Base-by-base conservation (phyloP, 2,888 invertebrate genomes). In the Xanthia togata region DNA sequence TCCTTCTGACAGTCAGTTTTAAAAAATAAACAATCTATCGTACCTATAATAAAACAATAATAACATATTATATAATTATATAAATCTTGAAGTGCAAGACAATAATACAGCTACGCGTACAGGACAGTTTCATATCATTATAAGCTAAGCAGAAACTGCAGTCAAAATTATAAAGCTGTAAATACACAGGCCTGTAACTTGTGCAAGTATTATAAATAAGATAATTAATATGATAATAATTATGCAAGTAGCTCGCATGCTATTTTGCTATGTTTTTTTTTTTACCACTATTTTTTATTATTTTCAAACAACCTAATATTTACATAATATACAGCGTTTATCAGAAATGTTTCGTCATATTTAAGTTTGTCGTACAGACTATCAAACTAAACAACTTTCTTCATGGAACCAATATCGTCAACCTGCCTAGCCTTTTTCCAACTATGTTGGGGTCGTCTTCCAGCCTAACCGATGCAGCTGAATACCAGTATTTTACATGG, bases 31-130 rank as follows among this genome's bases (percentile, higher is more conserved):
- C 31, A 6, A 50, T 64, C 17, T 11, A 44, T 0, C 4, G 8
- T 50, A n/a, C 5, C 9, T n/a, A n/a, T n/a, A n/a, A 11, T n/a
- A 55, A 89, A 62, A 38, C 35, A 62, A 53, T 55, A 38, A 60
- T 35, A 31, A 17, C 65, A 47, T 55, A 63, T 31, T 57, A 35
- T n/a, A 41, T n/a, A n/a, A n/a, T n/a, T n/a, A n/a, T n/a, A n/a
- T n/a, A n/a, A n/a, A n/a, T 74, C 38, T 64, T 60, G 1, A 50
- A 53, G 35, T 81, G n/a, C 44, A 55, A 60, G 14, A 81, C 5
- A 53, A 47, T 79, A 57, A 17, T 65, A 65, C 50, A 62, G 60
- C 26, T 82, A 82, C 38, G 63, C 76, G 44, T 64, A 76, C 17
- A 47, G 1, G 2, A n/a, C 14, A 67, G 26, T 77, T 41, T 53